phyloP scores from a whole-genome alignment of 1,140 invertebrate genomes.

The Lerema accius region DNA sequence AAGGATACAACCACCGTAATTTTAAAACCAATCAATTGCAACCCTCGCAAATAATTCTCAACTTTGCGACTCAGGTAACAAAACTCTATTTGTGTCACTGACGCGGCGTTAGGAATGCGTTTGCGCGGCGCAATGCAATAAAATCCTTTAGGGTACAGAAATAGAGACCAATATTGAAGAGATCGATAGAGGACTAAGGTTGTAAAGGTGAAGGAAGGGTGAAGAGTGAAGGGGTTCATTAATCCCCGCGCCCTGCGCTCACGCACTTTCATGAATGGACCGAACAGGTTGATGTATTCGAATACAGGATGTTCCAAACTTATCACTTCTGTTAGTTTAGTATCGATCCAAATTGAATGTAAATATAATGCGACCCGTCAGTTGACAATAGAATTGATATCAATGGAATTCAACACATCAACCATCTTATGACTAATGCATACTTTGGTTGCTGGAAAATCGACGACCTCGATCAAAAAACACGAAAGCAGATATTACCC shows the following conservation, averaged over 20 bases:
- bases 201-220: constrained; percentile 60
- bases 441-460: constrained; percentile 1
- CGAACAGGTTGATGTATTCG: constrained; percentile 80
- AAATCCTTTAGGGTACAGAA: constrained; percentile 27
- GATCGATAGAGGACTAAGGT: constrained; percentile 39
- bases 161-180: constrained; percentile 46
- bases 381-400: constrained; percentile 2
- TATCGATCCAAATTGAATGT: neutral
- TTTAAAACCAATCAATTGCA: constrained; percentile 59
- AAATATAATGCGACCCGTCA: neutral
- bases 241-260: constrained; percentile 81
- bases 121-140: constrained; percentile 35
- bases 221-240: constrained; percentile 73
- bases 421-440: constrained; percentile 12
- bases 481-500: constrained; percentile 6
- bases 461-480: constrained; percentile 1
- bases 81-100: constrained; percentile 39
- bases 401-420: constrained; percentile 2
- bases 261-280: constrained; percentile 82
- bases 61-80: constrained; percentile 39
- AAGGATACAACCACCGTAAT: constrained; percentile 81
- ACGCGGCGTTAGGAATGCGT: constrained; percentile 17
- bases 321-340: neutral
- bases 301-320: constrained; percentile 55
- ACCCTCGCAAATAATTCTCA: constrained; percentile 43